These are phyloP conservation scores for Peromyscus californicus DNA, from an alignment of 2,113 vertebrate genomes.

Conservation along the genomic window DNA sequence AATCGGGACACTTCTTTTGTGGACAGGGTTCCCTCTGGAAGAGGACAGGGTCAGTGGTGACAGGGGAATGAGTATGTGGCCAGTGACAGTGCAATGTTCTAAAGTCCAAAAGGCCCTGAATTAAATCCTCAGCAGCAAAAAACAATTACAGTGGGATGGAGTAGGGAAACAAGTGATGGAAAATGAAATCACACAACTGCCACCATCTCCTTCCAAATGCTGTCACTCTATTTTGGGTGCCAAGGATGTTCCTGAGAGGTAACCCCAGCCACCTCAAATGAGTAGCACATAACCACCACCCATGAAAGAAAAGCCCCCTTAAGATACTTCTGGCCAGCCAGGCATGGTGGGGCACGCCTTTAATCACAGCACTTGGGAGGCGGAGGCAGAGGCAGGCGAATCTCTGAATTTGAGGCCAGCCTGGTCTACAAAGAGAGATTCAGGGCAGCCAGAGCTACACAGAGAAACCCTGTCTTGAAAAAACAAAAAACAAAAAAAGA, in stretches of 20 bases:
- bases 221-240: not conserved
- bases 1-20: not conserved
- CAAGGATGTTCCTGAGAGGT: not conserved
- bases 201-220: constrained; percentile 48
- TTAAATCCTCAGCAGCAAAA: not conserved
- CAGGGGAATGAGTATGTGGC: not conserved
- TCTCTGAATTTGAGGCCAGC: too few relatives aligned
- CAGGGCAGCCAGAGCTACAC: too few relatives aligned
- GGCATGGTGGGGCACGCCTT: not conserved
- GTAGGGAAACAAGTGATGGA: not conserved
- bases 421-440: too few relatives aligned
- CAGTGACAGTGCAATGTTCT: too few relatives aligned
- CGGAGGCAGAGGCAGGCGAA: too few relatives aligned
- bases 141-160: not conserved
- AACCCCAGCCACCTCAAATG: constrained; percentile 2
- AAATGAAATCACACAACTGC: not conserved
- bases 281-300: not conserved
- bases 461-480: not conserved
- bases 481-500: not conserved
- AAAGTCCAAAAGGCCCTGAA: not conserved
- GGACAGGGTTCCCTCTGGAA: not conserved
- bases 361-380: not conserved
- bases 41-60: not conserved
- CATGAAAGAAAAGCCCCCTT: not conserved
- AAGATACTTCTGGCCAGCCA: not conserved